phyloP scores from a whole-genome alignment of 2,797 vertebrate genomes.

The Microcaecilia unicolor region DNA sequence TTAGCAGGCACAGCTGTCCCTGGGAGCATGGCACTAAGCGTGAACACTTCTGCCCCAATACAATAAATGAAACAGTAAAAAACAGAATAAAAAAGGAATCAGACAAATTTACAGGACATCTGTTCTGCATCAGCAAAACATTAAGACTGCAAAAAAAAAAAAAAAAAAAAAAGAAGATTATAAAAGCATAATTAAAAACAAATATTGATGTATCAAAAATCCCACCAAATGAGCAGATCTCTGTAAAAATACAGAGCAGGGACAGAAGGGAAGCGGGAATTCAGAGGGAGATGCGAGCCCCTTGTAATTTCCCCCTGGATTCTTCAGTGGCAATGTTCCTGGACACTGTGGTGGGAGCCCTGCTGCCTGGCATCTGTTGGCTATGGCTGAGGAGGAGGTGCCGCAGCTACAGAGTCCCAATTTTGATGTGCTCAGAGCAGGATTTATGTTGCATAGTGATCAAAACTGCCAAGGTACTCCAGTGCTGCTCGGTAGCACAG shows the following conservation, averaged over 20 bases:
- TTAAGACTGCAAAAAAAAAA: too few species aligned
- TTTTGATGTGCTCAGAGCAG: constrained; percentile 37
- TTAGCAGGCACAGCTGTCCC: too few species aligned
- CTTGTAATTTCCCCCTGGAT: constrained; percentile 33
- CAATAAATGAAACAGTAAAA: too few species aligned
- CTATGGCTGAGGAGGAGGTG: constrained; percentile 71
- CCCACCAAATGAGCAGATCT: constrained; percentile 7
- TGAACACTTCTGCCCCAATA: too few species aligned
- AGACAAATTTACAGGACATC: too few species aligned
- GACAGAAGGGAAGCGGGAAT: background rate
- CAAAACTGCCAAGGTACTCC: constrained; percentile 96
- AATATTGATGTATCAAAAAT: too few species aligned
- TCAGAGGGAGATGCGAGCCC: constrained; percentile 25
- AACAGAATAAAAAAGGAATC: too few species aligned
- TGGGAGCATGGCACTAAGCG: too few species aligned
- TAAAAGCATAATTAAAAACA: too few species aligned
- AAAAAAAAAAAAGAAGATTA: too few species aligned
- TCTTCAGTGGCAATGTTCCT: constrained; percentile 44
- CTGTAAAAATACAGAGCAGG: constrained; percentile 22
- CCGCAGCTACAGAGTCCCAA: constrained; percentile 50
- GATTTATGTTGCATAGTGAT: constrained; percentile 97
- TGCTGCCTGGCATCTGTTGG: constrained; percentile 46
- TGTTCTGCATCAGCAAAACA: too few species aligned
- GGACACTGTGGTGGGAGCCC: constrained; percentile 46
- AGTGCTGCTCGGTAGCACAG: constrained; percentile 91